A percentile compares a stretch with the other conserved stretches of the same genome.
phyloP scores from a whole-genome alignment of 1,140 invertebrate species.

The roundworm (Caenorhabditis elegans) region DNA sequence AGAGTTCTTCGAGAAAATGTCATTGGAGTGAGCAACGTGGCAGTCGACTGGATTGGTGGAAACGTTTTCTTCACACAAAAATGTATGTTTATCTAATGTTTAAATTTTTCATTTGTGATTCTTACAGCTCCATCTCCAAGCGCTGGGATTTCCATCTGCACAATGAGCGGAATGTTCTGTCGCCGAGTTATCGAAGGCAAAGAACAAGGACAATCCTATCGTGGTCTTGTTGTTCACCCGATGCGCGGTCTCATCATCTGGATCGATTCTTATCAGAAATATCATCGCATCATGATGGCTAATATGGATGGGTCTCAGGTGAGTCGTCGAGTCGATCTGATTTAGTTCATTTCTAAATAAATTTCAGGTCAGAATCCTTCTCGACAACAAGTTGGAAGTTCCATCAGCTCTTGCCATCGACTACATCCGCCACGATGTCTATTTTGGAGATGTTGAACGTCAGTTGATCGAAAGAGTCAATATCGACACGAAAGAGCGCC shows the following conservation, averaged over 20 bases:
- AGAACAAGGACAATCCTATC: background rate
- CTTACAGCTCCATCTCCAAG: constrained; percentile 21
- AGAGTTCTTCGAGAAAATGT: constrained; percentile 34
- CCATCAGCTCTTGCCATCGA: constrained; percentile 34
- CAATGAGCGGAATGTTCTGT: constrained; percentile 29
- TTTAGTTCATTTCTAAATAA: too few relatives aligned
- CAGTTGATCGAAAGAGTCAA: constrained; percentile 36
- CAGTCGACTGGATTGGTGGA: constrained; percentile 39
- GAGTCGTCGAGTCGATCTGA: background rate
- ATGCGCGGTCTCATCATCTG: constrained; percentile 20
- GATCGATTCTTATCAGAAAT: constrained; percentile 2
- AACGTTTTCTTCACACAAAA: constrained; percentile 41
- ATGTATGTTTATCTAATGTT: background rate
- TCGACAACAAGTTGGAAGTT: constrained; percentile 41
- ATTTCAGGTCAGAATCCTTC: constrained; percentile 20
- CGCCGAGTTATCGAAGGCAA: constrained; percentile 29
- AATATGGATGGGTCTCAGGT: constrained; percentile 42
- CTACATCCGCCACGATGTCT: constrained; percentile 37
- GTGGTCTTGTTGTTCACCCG: constrained; percentile 38
- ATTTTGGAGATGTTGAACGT: constrained; percentile 27
- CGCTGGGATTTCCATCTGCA: constrained; percentile 36
- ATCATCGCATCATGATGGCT: constrained; percentile 31
- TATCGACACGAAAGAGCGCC: constrained; percentile 10
- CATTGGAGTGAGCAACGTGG: constrained; percentile 25
- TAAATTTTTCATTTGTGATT: background rate